Base-by-base conservation (phyloP, 2,888 invertebrate species). In the Acanthosepion lycidas region DNA sequence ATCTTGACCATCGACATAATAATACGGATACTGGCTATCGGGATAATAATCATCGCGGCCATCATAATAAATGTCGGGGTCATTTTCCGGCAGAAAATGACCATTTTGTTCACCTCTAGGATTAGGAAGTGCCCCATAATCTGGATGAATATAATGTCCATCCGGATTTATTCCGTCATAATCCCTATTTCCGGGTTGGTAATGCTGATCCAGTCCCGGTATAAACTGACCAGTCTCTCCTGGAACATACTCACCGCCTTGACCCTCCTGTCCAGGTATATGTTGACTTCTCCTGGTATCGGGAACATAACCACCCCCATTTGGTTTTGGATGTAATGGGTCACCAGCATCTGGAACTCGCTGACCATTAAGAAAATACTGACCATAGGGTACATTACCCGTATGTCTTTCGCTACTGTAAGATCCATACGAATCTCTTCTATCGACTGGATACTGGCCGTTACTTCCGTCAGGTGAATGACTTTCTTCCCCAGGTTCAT, bases 351-450 rank as follows among this genome's bases (percentile, higher is more conserved):
- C 53, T 28, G 93, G 93, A 5, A 93, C 93, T 28, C 93, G 93
- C n/a, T 93, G 28, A 8, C 93, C 93, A 53, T 93, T 93, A n/a
- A 93, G 93, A 93, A 93, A 93, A 53, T 93, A 93, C 18, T 93
- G 51, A 49, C 93, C 93, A 93, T 93, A 93, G n/a, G 49, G 93
- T 28, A 93, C 53, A n/a, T 93, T 49, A 51, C 93, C 93, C 1
- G 51, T 28, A 78, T 78, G 33, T 3, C 18, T n/a, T 15, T 18
- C 78, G 9, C 33, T 78, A 78, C 78, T 18, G 78, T n/a, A 78
- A 78, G 78, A 78, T 18, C 78, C 78, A n/a, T 78, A 78, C 53
- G 28, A 53, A 28, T 51, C 93, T 28, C 93, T 49, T n/a, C 48
- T 28, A n/a, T 53, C 6, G 20, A 51, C 49, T 42, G 93, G 93